These are phyloP conservation scores for Cynodonichthys magdalenae DNA, from an alignment of 2,797 vertebrate genomes.

Conservation along the genomic window DNA sequence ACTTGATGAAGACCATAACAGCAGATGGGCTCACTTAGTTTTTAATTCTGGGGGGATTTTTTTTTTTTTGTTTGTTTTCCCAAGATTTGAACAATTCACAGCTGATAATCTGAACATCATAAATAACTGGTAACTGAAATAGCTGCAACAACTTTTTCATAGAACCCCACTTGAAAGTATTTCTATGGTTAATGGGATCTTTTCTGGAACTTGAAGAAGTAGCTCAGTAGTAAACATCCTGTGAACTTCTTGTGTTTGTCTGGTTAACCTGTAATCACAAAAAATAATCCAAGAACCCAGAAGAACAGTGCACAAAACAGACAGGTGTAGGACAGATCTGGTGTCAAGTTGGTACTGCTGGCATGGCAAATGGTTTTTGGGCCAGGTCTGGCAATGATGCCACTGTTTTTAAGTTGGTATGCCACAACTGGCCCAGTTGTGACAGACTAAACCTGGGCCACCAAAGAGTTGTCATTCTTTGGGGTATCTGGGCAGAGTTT, in stretches of 20 bases:
- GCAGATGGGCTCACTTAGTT: slow-evolving; percentile 46
- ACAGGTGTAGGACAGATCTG: background rate
- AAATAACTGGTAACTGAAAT: too few species aligned
- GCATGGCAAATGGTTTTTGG: too few species aligned
- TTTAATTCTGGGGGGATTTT: slow-evolving; percentile 42
- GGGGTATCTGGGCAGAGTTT: too few species aligned
- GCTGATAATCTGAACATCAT: slow-evolving; percentile 29
- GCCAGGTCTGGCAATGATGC: too few species aligned
- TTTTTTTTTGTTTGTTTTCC: slow-evolving; percentile 27
- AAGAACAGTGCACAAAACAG: slow-evolving; percentile 1
- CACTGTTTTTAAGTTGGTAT: too few species aligned
- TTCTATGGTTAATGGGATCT: background rate
- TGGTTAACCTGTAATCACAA: slow-evolving; percentile 4
- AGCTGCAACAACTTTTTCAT: too few species aligned
- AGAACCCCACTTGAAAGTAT: too few species aligned
- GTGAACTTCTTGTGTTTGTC: slow-evolving; percentile 1
- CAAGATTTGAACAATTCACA: slow-evolving; percentile 41
- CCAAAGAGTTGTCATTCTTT: too few species aligned
- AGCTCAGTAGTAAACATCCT: background rate
- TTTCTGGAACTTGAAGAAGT: background rate
- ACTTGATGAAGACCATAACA: slow-evolving; percentile 27
- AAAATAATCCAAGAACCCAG: slow-evolving; percentile 9
- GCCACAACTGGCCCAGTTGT: too few species aligned
- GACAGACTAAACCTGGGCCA: too few species aligned
- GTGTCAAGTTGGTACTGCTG: too few species aligned